Conservation (phyloP, 1,140 invertebrate genomes). For the Brachionus rubens region DNA sequence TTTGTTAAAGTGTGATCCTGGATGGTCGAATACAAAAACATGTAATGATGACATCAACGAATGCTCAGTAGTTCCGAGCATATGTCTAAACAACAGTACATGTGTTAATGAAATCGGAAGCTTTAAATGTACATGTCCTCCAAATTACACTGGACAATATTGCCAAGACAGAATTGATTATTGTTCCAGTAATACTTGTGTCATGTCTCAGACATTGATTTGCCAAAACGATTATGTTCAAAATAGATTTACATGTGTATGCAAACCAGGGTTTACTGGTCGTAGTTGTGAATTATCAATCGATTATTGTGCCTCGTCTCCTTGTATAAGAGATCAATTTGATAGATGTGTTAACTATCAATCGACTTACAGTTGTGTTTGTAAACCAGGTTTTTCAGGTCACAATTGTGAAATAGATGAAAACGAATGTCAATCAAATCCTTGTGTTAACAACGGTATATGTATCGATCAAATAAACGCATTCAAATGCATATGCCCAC, state of each 20-base stretch:
- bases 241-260: slow-evolving; percentile 46
- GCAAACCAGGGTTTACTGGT: slow-evolving; percentile 47
- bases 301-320: slow-evolving; percentile 47
- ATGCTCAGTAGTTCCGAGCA: background rate
- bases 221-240: slow-evolving; percentile 4
- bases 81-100: slow-evolving; percentile 48
- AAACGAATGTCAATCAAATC: slow-evolving; percentile 79
- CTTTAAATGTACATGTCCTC: slow-evolving; percentile 47
- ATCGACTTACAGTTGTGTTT: slow-evolving; percentile 63
- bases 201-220: slow-evolving; percentile 48
- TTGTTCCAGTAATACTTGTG: slow-evolving; percentile 70
- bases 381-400: slow-evolving; percentile 47
- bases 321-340: slow-evolving; percentile 66
- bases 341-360: slow-evolving; percentile 77
- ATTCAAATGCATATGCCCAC: slow-evolving; percentile 52
- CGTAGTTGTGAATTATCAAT: slow-evolving; percentile 50
- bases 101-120: slow-evolving; percentile 56
- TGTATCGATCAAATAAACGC: slow-evolving; percentile 67
- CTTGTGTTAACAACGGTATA: slow-evolving; percentile 77
- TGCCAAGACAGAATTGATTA: slow-evolving; percentile 77
- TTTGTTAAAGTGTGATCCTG: slow-evolving; percentile 43
- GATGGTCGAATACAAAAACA: slow-evolving; percentile 40
- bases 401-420: slow-evolving; percentile 53
- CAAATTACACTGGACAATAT: slow-evolving; percentile 59
- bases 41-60: slow-evolving; percentile 46